These are phyloP conservation scores for Rhinopithecus roxellana DNA, from an alignment of 2,113 vertebrate species.

Conservation along the genomic window DNA sequence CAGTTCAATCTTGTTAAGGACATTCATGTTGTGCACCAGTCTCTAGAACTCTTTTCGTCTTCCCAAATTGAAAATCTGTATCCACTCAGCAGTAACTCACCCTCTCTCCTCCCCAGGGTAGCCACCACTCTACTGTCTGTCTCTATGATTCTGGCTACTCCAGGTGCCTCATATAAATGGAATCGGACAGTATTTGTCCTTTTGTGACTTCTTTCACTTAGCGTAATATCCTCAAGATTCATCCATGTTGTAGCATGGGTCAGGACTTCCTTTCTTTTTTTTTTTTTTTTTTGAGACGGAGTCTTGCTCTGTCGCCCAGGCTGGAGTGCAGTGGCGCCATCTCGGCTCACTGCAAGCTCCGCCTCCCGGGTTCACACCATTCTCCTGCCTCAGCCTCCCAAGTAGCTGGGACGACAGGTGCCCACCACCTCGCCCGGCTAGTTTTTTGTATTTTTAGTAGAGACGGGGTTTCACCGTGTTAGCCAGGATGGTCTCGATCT, in stretches of 20 bases:
- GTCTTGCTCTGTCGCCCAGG: too few species aligned
- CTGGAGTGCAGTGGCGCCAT: too few species aligned
- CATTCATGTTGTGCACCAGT: rapidly evolving
- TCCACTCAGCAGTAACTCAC: rapidly evolving
- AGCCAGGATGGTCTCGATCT: too few species aligned
- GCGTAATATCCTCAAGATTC: neutral
- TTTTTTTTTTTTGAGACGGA: too few species aligned
- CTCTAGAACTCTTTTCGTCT: neutral
- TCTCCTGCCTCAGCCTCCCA: too few species aligned
- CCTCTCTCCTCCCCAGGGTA: neutral
- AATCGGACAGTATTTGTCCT: neutral
- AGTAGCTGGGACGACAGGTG: too few species aligned
- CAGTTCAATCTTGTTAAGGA: neutral
- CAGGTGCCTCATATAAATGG: rapidly evolving
- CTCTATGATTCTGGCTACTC: neutral
- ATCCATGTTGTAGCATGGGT: too few species aligned
- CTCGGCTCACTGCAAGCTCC: too few species aligned
- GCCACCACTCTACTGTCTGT: neutral
- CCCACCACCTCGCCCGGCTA: too few species aligned
- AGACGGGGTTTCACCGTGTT: too few species aligned
- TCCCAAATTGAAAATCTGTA: neutral
- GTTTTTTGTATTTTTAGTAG: too few species aligned
- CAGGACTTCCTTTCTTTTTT: neutral
- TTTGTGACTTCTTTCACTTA: neutral
- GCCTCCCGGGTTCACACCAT: too few species aligned